These are phyloP conservation scores for Dexiosoma caninum DNA, from an alignment of 2,888 invertebrate species.

Conservation along the genomic window DNA sequence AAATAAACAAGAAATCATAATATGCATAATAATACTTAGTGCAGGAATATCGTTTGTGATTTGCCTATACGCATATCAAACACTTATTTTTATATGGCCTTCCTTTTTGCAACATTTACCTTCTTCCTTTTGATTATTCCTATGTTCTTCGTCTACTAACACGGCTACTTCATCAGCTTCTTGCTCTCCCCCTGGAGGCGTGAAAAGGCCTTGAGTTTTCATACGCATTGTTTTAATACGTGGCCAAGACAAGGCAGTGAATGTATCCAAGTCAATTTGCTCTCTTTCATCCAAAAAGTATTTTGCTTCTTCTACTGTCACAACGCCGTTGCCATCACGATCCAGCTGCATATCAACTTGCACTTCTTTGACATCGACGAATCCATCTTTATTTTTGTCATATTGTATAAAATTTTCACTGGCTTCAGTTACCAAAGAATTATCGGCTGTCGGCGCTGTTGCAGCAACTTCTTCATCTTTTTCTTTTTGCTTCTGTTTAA, in stretches of 20 bases:
- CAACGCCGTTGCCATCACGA: constrained; percentile 91
- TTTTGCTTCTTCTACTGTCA: constrained; percentile 91
- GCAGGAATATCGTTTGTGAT: no score
- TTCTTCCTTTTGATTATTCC: constrained; percentile 66
- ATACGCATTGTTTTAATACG: constrained; percentile 87
- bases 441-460: constrained; percentile 81
- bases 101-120: constrained; percentile 10
- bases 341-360: constrained; percentile 89
- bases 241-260: constrained; percentile 85
- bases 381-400: constrained; percentile 89
- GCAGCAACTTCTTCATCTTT: constrained; percentile 80
- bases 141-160: constrained; percentile 58
- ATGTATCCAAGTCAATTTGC: constrained; percentile 83
- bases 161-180: constrained; percentile 59
- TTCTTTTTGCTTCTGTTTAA: constrained; percentile 84
- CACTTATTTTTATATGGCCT: background rate
- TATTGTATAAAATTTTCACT: constrained; percentile 85
- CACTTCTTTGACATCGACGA: constrained; percentile 84
- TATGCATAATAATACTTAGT: no score
- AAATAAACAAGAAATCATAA: no score
- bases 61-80: no score
- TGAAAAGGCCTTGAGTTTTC: constrained; percentile 85
- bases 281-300: constrained; percentile 85
- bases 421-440: constrained; percentile 81
- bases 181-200: constrained; percentile 77